Percentiles rank a stretch among this genome's conserved stretches.
Conservation (phyloP, 2,797 vertebrate species). For the Chiroxiphia lanceolata region DNA sequence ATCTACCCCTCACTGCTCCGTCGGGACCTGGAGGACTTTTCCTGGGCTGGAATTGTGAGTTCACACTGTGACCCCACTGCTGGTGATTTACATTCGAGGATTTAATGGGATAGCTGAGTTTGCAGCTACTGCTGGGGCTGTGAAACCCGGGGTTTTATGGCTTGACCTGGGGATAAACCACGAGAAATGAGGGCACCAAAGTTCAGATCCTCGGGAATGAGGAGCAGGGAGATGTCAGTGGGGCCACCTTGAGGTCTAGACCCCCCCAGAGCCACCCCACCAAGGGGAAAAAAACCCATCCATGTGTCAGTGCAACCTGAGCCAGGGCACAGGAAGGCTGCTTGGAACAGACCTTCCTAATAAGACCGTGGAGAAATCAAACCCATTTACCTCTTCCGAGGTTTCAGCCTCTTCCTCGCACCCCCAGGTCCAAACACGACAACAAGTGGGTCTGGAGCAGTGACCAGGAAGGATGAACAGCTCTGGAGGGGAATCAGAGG, state of each 20-base stretch:
- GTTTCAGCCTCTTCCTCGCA: neutral
- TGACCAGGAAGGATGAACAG: neutral
- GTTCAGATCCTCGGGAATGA: neutral
- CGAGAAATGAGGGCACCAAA: neutral
- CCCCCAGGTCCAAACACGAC: neutral
- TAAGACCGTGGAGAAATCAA: neutral
- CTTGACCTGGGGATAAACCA: neutral
- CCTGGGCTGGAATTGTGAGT: neutral
- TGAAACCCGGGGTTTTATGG: neutral
- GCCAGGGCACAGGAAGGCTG: neutral
- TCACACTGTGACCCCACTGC: fast-evolving
- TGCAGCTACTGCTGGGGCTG: neutral
- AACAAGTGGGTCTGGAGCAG: neutral
- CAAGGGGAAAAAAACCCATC: neutral
- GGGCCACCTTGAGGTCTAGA: neutral
- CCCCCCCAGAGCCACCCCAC: neutral
- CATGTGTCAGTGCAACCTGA: fast-evolving
- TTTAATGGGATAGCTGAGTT: neutral
- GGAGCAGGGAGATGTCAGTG: neutral
- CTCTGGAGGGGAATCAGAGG: neutral
- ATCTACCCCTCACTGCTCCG: neutral
- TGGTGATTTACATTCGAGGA: neutral
- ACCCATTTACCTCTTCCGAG: neutral
- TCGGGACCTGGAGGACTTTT: neutral
- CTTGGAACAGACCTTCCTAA: neutral